Percentiles rank a stretch among this genome's conserved stretches.
Evolutionary conservation across 2,888 invertebrate species (phyloP).

Genomic region (Drosophila phalerata): DNA sequence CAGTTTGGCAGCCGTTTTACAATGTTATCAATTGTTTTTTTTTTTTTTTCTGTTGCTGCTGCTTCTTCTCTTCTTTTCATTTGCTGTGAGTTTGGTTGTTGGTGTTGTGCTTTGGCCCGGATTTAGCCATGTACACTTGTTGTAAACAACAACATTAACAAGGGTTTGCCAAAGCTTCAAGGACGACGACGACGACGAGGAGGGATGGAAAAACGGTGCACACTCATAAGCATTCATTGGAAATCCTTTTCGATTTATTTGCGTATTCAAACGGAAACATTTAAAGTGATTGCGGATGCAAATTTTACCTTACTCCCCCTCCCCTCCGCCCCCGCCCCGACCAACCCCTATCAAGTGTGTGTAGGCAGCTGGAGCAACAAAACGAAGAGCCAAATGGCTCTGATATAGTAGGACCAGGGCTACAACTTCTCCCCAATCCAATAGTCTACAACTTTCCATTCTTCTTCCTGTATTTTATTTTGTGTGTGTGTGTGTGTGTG

Average conservation of each 20-base stretch:
- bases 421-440: slow-evolving; percentile 5
- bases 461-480: slow-evolving; percentile 27
- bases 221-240: slow-evolving; percentile 79
- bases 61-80: slow-evolving; percentile 10
- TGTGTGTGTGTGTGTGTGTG: slow-evolving; percentile 1
- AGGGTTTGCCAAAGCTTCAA: slow-evolving; percentile 56
- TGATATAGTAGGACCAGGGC: slow-evolving; percentile 40
- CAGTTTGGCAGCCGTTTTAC: slow-evolving; percentile 74
- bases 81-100: slow-evolving; percentile 14
- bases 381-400: slow-evolving; percentile 48
- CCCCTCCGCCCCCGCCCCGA: no score
- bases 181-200: not conserved
- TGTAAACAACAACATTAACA: slow-evolving; percentile 81
- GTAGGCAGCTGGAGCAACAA: slow-evolving; percentile 47
- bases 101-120: slow-evolving; percentile 53
- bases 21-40: slow-evolving; percentile 58
- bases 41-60: slow-evolving; percentile 3
- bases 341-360: slow-evolving; percentile 26
- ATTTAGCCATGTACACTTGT: slow-evolving; percentile 77
- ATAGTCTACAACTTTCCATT: not conserved
- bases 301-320: slow-evolving; percentile 47
- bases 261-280: slow-evolving; percentile 82
- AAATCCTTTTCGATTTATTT: slow-evolving; percentile 82
- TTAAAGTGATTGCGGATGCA: slow-evolving; percentile 83
- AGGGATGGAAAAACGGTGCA: slow-evolving; percentile 18